Evolutionary conservation across 2,797 vertebrate genomes (phyloP).

Genomic region (Podarcis lilfordi): DNA sequence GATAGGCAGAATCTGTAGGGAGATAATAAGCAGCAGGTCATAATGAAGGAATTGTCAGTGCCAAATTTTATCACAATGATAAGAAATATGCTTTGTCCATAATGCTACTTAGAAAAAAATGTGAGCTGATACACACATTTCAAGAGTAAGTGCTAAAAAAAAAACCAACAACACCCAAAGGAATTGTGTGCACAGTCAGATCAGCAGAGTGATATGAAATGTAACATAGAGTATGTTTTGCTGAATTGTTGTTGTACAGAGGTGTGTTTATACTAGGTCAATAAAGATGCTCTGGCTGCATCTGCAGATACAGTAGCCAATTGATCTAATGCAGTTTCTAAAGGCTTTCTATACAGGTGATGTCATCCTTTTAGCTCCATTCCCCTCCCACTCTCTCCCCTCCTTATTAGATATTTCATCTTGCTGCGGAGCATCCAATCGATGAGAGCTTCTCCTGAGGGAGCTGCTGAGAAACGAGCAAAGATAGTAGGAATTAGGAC

Average conservation of each 20-base stretch:
- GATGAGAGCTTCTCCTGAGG: constrained; percentile 85
- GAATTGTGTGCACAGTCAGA: constrained; percentile 28
- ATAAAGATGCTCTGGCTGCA: constrained; percentile 88
- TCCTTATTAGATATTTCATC: constrained; percentile 92
- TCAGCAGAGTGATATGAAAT: constrained; percentile 45
- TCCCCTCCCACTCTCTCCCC: constrained; percentile 87
- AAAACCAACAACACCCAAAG: not conserved
- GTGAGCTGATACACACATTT: constrained; percentile 30
- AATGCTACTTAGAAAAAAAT: constrained; percentile 26
- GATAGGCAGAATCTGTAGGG: constrained; percentile 11
- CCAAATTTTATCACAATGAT: constrained; percentile 53
- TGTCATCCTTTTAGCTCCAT: constrained; percentile 98
- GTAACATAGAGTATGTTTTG: constrained; percentile 53
- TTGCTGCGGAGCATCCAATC: constrained; percentile 90
- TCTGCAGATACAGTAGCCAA: constrained; percentile 86
- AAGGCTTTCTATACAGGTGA: constrained; percentile 92
- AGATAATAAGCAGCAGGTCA: not conserved
- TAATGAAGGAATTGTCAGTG: not conserved
- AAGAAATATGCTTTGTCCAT: constrained; percentile 42
- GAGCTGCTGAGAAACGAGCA: constrained; percentile 82
- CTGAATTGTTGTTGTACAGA: constrained; percentile 58
- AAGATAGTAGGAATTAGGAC: constrained; percentile 80
- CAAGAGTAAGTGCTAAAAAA: constrained; percentile 29
- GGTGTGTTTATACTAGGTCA: constrained; percentile 76
- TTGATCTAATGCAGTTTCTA: constrained; percentile 95